Base-by-base conservation (phyloP, 2,888 invertebrate genomes). In the Muschampia plurimacula region DNA sequence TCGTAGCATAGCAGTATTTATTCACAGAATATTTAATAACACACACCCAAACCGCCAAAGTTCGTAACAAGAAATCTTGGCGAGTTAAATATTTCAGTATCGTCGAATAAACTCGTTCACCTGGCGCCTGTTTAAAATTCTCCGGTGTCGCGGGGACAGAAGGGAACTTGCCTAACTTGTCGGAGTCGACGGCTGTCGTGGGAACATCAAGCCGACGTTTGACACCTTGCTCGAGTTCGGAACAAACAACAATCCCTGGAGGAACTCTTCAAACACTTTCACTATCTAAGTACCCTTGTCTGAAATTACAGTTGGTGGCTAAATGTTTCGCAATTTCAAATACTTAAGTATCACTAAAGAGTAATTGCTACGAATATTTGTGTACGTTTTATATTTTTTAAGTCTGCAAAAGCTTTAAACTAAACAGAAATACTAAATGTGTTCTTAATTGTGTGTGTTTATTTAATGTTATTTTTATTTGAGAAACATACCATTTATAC, bases 91-190 rank as follows among this genome's bases (percentile, higher is more conserved):
- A 88, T 87, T 87, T 86, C 78, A 86, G 84, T 85, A 83, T 84
- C 84, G 85, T 83, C 78, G 79, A 83, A 85, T 87, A 87, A 88
- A 86, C 84, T 86, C 83, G 82, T 89, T 89, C 68, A 65, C 49
- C 88, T 89, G 89, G 84, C 81, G 82, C 83, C 89, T 89, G 85
- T 83, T 92, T 90, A 90, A 91, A 89, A 91, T 91, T 89, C 90
- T 84, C 83, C 88, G 86, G 84, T 87, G 86, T 85, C 83, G 83
- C 81, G 78, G 81, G 82, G 82, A 79, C 83, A 81, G 84, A 83
- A 81, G 83, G 79, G 83, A 85, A 87, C 85, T 88, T 86, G 82
- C 77, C 76, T 74, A 87, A 88, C 82, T 87, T 86, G 81, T 80
- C 79, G 76, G 81, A 84, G 81, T 82, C 81, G 74, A 78, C 77